Percentiles rank a stretch among this genome's conserved stretches.
Evolutionary conservation across 2,888 invertebrate genomes (phyloP).

Genomic region (Trissolcus brochymenae): DNA sequence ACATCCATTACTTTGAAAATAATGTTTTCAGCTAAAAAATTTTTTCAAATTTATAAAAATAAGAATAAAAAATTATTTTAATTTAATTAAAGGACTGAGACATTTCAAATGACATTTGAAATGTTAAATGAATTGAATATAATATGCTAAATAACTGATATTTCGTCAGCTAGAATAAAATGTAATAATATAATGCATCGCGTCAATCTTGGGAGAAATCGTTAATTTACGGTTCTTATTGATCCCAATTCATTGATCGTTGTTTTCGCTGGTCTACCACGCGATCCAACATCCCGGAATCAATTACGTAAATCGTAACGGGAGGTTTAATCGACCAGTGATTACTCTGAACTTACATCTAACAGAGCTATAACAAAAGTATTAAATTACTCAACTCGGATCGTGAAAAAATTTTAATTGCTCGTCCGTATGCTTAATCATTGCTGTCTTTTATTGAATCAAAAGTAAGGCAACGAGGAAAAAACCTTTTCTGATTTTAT

Average conservation of each 20-base stretch:
- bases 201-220: conserved; percentile 25
- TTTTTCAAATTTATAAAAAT: background rate
- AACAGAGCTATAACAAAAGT: conserved; percentile 10
- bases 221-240: conserved; percentile 24
- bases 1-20: too few species aligned
- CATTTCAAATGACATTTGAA: background rate
- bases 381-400: conserved; percentile 17
- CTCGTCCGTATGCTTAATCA: conserved; percentile 4
- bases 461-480: too few species aligned
- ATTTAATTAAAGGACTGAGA: too few species aligned
- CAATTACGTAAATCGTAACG: conserved; percentile 40
- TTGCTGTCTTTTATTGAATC: background rate
- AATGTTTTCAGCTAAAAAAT: too few species aligned
- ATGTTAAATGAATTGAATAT: too few species aligned
- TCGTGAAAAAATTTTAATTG: conserved; percentile 5
- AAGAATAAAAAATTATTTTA: too few species aligned
- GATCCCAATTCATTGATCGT: conserved; percentile 37
- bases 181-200: conserved; percentile 3
- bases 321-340: conserved; percentile 20
- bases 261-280: conserved; percentile 28
- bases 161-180: background rate
- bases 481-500: background rate
- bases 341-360: conserved; percentile 33
- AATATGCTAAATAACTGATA: too few species aligned
- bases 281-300: conserved; percentile 41